Conservation (phyloP, 2,113 vertebrate species). For the Sphyrna mokarran region DNA sequence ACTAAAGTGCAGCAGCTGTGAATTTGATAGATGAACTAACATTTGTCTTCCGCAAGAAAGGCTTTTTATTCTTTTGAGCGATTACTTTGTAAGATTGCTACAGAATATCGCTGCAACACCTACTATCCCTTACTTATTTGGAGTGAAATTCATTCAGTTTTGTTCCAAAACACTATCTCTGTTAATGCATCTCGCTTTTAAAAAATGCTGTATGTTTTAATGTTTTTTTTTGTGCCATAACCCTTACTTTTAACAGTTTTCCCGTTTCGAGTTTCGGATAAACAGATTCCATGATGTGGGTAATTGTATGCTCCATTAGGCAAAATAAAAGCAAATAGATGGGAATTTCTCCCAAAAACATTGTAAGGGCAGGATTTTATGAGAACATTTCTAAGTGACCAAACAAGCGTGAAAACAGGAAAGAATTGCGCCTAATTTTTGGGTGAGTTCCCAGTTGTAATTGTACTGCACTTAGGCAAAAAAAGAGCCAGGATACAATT, state of each 20-base stretch:
- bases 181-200: background rate
- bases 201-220: background rate
- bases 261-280: background rate
- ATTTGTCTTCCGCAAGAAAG: background rate
- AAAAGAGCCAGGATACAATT: too few species aligned
- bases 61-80: background rate
- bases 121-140: background rate
- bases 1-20: background rate
- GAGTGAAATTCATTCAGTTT: background rate
- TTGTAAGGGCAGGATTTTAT: too few species aligned
- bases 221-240: background rate
- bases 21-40: constrained; percentile 19
- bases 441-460: too few species aligned
- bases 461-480: too few species aligned
- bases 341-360: too few species aligned
- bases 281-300: background rate
- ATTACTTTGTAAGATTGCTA: background rate
- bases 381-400: too few species aligned
- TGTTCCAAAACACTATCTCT: background rate
- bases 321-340: background rate
- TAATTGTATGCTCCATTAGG: background rate
- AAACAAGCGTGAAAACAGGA: too few species aligned
- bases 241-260: too few species aligned
- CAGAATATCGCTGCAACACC: background rate
- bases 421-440: too few species aligned